Evolutionary conservation across 2,888 invertebrate genomes (phyloP).

Genomic region (Keiferia lycopersicella): DNA sequence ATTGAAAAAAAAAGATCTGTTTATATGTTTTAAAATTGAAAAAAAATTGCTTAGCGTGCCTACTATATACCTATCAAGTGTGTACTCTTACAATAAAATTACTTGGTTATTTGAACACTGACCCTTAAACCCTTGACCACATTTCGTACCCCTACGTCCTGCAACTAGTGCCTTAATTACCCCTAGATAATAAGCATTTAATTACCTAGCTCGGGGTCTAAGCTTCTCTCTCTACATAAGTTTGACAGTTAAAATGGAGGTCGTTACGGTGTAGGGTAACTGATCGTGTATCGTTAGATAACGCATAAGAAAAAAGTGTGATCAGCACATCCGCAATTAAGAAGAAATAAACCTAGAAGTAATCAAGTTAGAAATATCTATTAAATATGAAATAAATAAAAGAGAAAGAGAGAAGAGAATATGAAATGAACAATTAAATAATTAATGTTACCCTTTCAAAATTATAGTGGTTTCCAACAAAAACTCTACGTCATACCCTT

Average conservation of each 20-base stretch:
- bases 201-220: conserved; percentile 23
- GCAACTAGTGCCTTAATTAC: conserved; percentile 27
- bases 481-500: too few relatives aligned
- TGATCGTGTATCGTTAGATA: conserved; percentile 14
- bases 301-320: neutral
- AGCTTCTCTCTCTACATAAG: conserved; percentile 27
- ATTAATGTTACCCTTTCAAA: too few relatives aligned
- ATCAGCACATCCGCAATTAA: neutral
- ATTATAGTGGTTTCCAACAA: too few relatives aligned
- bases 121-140: neutral
- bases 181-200: conserved; percentile 30
- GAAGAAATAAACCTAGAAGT: neutral
- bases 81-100: too few relatives aligned
- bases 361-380: too few relatives aligned
- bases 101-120: neutral
- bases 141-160: neutral
- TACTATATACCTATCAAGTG: too few relatives aligned
- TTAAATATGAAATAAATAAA: too few relatives aligned
- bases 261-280: conserved; percentile 11
- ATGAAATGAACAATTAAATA: too few relatives aligned
- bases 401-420: too few relatives aligned
- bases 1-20: too few relatives aligned
- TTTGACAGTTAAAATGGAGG: conserved; percentile 26
- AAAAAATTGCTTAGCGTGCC: too few relatives aligned
- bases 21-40: too few relatives aligned